Evolutionary conservation across 2,797 vertebrate genomes (phyloP), one percentile per base, ranked within the genome.

Genomic region (Myotis myotis): DNA sequence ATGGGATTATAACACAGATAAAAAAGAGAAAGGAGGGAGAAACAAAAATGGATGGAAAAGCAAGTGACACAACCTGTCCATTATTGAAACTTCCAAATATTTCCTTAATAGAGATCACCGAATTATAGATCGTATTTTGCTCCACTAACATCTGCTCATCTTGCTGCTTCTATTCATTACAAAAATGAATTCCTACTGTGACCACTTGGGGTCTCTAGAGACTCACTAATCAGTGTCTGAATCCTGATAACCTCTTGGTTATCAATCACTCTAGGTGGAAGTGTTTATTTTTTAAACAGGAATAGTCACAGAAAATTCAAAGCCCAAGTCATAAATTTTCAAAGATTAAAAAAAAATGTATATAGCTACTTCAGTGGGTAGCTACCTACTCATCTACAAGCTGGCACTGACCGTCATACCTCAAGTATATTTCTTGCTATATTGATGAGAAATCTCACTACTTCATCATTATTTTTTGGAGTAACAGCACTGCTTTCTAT

Each of bases 151-250:
- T 51, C 3, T 55, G 6, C 13, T 76, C 28, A 70, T 33, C 23
- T 41, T 47, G 7, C 11, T 4, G 60, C 30, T 30, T 83, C 28
- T 66, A 8, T 4, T 95, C 60, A 22, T 12, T 36, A 53, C 28
- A 57, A 86, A 91, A 79, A 41, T 20, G 28, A 75, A 53, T 94
- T 94, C 81, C 83, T 55, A 2, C 60, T 74, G 6, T 36, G 33
- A 89, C 88, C 97, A 93, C 92, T 95, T 95, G 97, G 91, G 94
- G 95, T 75, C 96, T 72, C 94, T 72, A 94, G 95, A 97, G 95
- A 96, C 62, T 94, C 93, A 90, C 76, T 0, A 62, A 96, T 91
- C 60, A 71, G n/a, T 44, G 36, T 87, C 75, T 78, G 90, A 89
- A 91, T 36, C 19, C 38, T 5, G 12, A 9, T 62, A 30, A 5